These are phyloP conservation scores for Tenualosa ilisha DNA, from an alignment of 2,797 vertebrate genomes.

Conservation along the genomic window DNA sequence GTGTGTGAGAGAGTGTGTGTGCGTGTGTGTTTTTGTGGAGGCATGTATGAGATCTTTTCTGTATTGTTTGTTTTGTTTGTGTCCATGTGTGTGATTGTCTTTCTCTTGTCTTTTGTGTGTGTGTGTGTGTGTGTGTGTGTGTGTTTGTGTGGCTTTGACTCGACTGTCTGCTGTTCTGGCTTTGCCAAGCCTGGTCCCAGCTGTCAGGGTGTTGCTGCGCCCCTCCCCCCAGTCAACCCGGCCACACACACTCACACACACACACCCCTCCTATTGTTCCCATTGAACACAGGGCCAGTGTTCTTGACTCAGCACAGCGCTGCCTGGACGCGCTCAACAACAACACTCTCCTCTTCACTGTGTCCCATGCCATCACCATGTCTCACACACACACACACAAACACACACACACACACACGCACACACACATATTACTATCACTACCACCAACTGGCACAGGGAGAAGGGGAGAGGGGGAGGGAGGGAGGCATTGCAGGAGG, in stretches of 20 bases:
- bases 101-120: slow-evolving; percentile 18
- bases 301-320: slow-evolving; percentile 60
- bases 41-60: background rate
- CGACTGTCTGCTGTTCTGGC: slow-evolving; percentile 16
- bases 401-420: slow-evolving; percentile 24
- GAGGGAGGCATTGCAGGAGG: slow-evolving; percentile 18
- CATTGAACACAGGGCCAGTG: slow-evolving; percentile 56
- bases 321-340: slow-evolving; percentile 52
- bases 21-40: background rate
- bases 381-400: slow-evolving; percentile 17
- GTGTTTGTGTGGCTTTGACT: slow-evolving; percentile 24
- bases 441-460: slow-evolving; percentile 44
- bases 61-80: background rate
- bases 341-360: slow-evolving; percentile 42
- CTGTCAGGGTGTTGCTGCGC: slow-evolving; percentile 52
- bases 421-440: slow-evolving; percentile 25
- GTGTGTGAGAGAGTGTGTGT: background rate
- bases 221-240: slow-evolving; percentile 58
- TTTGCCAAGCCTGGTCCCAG: slow-evolving; percentile 48
- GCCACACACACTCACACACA: slow-evolving; percentile 46
- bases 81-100: slow-evolving; percentile 36
- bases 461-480: background rate
- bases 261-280: slow-evolving; percentile 57
- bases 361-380: slow-evolving; percentile 28
- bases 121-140: slow-evolving; percentile 26